Conservation (phyloP, 1,140 invertebrate genomes). For the Solen grandis region DNA sequence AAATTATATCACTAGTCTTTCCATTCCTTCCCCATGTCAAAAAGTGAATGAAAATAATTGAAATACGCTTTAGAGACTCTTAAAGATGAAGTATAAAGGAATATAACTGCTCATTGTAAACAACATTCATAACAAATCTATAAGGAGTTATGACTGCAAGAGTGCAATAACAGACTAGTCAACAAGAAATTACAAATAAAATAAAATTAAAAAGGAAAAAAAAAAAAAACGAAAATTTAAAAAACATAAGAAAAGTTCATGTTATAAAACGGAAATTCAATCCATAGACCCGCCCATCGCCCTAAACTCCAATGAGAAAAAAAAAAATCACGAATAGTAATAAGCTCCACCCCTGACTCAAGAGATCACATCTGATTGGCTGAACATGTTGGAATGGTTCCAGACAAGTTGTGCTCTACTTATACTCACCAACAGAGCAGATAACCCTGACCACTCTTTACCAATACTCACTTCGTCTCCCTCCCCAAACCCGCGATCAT, state of each 20-base stretch:
- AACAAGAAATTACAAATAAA: background rate
- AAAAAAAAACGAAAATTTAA: background rate
- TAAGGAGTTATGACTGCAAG: too few species aligned
- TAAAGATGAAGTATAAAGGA: too few species aligned
- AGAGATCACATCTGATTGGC: slow-evolving; percentile 26
- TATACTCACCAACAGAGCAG: slow-evolving; percentile 76
- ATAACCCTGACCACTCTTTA: slow-evolving; percentile 68
- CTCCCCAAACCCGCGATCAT: slow-evolving; percentile 81
- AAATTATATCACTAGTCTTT: too few species aligned
- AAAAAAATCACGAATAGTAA: background rate
- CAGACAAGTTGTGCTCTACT: slow-evolving; percentile 63
- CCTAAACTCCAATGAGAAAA: slow-evolving; percentile 24
- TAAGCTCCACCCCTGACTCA: background rate
- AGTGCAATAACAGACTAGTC: background rate
- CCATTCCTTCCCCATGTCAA: too few species aligned
- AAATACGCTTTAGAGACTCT: too few species aligned
- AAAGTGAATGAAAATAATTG: too few species aligned
- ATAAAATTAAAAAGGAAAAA: background rate
- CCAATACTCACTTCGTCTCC: slow-evolving; percentile 84
- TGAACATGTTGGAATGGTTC: slow-evolving; percentile 61
- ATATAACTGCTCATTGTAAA: too few species aligned
- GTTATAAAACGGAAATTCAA: background rate
- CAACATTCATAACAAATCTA: too few species aligned
- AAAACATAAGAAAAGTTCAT: background rate
- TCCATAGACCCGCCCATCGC: slow-evolving; percentile 42